Evolutionary conservation across 2,113 vertebrate genomes (phyloP).

Genomic region (Limnothrissa miodon): DNA sequence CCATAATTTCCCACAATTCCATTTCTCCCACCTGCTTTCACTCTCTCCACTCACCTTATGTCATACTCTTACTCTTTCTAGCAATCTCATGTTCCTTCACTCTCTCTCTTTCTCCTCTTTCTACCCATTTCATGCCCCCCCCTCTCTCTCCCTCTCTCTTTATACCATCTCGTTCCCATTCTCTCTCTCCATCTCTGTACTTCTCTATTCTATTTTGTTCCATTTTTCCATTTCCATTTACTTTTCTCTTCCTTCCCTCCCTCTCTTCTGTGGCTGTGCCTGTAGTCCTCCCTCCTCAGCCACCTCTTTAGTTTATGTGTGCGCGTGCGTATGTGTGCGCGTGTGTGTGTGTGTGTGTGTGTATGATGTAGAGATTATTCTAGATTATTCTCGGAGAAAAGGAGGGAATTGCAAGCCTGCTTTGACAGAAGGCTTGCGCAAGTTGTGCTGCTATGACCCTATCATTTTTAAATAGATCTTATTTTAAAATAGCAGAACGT

Average conservation of each 20-base stretch:
- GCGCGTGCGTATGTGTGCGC: neutral
- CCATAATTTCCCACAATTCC: neutral
- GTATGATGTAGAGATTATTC: slow-evolving; percentile 29
- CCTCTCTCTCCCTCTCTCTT: neutral
- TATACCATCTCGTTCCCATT: too few species aligned
- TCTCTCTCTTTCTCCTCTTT: neutral
- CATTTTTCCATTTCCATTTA: neutral
- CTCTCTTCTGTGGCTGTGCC: slow-evolving; percentile 13
- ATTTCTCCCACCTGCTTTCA: neutral
- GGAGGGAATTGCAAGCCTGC: slow-evolving; percentile 32
- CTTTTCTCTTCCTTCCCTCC: neutral
- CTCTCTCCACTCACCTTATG: neutral
- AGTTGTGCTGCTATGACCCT: slow-evolving; percentile 65
- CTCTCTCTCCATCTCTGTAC: neutral
- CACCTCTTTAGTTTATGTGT: neutral
- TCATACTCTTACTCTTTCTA: neutral
- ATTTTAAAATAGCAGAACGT: slow-evolving; percentile 59
- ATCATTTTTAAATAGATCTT: slow-evolving; percentile 59
- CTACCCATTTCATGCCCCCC: neutral
- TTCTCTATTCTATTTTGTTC: neutral
- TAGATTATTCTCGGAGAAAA: slow-evolving; percentile 31
- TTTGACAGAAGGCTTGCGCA: slow-evolving; percentile 45
- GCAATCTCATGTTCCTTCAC: neutral
- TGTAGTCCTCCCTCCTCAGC: neutral
- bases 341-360: slow-evolving; percentile 23